Evolutionary conservation across 2,888 invertebrate genomes (phyloP), one percentile per base, ranked within the genome.

Genomic region (Acleris cristana): DNA sequence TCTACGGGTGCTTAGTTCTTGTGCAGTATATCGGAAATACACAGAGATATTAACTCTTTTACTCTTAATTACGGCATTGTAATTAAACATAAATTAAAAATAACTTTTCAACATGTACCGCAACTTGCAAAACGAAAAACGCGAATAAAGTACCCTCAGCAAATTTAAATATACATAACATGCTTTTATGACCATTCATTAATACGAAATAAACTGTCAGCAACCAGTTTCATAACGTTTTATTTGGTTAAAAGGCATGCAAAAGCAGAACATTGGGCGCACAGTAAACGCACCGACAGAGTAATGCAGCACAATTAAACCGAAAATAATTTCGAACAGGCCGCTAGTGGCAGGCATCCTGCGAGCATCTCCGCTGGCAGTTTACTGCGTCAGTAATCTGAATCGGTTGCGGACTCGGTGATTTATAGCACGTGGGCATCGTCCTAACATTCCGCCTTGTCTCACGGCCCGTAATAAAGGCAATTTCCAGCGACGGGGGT

Each of bases 341-440:
- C 45, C 57, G 62, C 53, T 58, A 34, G 67, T 67, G 52, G 40
- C 58, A 21, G 34, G 58, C 69, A 69, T 69, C 69, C 69, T 69
- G 69, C 49, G 76, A 76, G 76, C 79, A 76, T 74, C 73, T 70
- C 74, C 64, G 69, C 71, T 73, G 69, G 64, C 69, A 74, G 74
- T 80, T 74, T 80, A 82, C 85, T 81, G 76, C 76, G 79, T 71
- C 80, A 76, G 86, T 84, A 90, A 90, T 89, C 88, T 87, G 89
- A 89, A 89, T 89, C 89, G 83, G 88, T 88, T 88, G 87, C 87
- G 80, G 80, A 77, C 77, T 77, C 79, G 81, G 85, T 89, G 90
- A 90, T 90, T 90, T 91, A 90, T 90, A 87, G 80, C 82, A 85
- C 82, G 84, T 83, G 83, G 81, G 77, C 82, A 76, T 79, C 75